A percentile compares a stretch with the other conserved stretches of the same genome.
Conservation (phyloP, 92 coral and sea anemone genomes). For the Paragorgia papillata region DNA sequence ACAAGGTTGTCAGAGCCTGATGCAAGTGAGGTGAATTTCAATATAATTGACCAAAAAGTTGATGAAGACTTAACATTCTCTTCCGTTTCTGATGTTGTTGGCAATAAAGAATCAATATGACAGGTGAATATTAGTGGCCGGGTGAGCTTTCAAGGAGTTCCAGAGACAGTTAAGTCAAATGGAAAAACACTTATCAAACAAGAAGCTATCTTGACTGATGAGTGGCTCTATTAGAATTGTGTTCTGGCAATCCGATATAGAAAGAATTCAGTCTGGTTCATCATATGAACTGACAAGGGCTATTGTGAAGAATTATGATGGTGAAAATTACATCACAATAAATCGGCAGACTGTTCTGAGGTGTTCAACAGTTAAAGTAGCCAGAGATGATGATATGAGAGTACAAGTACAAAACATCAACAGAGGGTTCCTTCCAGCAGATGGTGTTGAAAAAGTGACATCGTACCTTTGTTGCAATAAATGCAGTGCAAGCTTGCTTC, state of each 20-base stretch:
- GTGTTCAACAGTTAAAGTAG: conserved; percentile 28
- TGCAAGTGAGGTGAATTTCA: conserved; percentile 6
- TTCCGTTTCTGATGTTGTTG: neutral
- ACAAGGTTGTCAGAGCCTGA: conserved; percentile 21
- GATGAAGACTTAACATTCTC: neutral
- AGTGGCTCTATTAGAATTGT: conserved; percentile 54
- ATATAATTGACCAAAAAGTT: neutral
- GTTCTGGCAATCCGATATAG: conserved; percentile 51
- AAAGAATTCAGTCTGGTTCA: conserved; percentile 42
- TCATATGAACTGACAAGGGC: conserved; percentile 42
- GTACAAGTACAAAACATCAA: neutral
- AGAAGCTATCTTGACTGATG: conserved; percentile 55
- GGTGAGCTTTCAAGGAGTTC: neutral
- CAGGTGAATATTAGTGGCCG: conserved; percentile 7
- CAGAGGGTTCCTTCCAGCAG: conserved; percentile 48
- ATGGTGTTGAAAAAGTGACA: conserved; percentile 47
- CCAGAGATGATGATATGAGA: conserved; percentile 42
- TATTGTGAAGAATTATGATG: conserved; percentile 46
- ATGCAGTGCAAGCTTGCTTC: conserved; percentile 46
- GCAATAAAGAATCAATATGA: neutral
- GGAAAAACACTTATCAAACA: conserved; percentile 49
- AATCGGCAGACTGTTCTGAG: conserved; percentile 39
- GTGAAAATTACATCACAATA: conserved; percentile 50
- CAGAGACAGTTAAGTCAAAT: conserved; percentile 7
- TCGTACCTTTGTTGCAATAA: conserved; percentile 51